These are phyloP conservation scores for Hirudo medicinalis DNA, from an alignment of 1,140 invertebrate species.

Conservation along the genomic window DNA sequence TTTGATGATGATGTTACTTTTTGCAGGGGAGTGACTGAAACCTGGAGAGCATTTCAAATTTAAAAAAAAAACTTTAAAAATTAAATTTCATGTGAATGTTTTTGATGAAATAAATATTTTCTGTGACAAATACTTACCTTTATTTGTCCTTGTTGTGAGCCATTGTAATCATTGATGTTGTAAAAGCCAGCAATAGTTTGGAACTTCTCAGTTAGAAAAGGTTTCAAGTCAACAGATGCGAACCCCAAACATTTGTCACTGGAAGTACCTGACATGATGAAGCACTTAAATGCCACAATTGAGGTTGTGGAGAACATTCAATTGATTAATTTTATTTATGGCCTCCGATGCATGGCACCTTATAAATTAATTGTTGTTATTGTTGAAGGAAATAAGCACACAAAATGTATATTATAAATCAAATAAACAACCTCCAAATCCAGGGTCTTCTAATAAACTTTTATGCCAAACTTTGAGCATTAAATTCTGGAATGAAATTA, in stretches of 20 bases:
- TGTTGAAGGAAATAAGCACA: neutral
- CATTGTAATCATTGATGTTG: conserved; percentile 1
- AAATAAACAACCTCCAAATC: neutral
- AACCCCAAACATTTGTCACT: neutral
- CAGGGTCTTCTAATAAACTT: neutral
- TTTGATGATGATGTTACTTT: neutral
- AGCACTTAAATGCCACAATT: neutral
- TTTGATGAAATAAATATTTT: neutral
- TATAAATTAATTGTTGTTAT: too few relatives aligned
- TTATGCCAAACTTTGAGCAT: too few relatives aligned
- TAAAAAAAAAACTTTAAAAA: neutral
- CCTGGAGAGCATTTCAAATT: neutral
- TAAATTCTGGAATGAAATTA: neutral
- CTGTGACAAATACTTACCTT: neutral
- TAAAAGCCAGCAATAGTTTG: neutral
- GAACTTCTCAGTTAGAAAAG: neutral
- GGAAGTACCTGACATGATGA: neutral
- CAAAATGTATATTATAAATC: too few relatives aligned
- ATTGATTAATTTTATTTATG: too few relatives aligned
- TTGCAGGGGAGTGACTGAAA: neutral
- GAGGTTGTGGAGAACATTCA: too few relatives aligned
- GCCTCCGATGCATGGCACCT: too few relatives aligned
- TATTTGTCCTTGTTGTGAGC: conserved; percentile 3
- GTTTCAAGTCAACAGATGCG: conserved; percentile 5
- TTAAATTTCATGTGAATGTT: too few relatives aligned